Base-by-base conservation (phyloP, 1,140 invertebrate species). In the Drosophila eugracilis region DNA sequence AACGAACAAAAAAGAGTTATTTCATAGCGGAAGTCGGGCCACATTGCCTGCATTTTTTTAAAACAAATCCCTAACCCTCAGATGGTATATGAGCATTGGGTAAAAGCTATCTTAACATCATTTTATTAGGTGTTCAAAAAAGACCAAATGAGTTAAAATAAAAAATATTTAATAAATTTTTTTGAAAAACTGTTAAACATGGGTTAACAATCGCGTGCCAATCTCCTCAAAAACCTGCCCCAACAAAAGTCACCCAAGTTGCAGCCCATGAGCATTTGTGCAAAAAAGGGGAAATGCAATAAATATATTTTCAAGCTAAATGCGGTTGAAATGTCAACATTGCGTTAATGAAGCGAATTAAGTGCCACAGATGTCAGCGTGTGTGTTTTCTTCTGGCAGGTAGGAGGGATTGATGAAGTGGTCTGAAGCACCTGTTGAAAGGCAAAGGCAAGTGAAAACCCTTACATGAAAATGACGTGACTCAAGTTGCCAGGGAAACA, bases 271-370 rank as follows among this genome's bases (percentile, higher is more conserved):
- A 39, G 7, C 36, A 66, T 14, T 49, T 39, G 12, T 15, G 17
- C 24, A 32, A 9, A 19, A 19, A 24, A 26, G 34, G 50, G 67
- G 39, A 74, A 84, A 66, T 42, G 24, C 17, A 52, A 60, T 47
- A 71, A 65, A 73, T 76, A 49, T 72, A 75, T 59, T 39, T 59
- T 59, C 30, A 50, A 62, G 42, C 53, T 74, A 45, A 60, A 34
- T 59, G 36, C 32, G 28, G 19, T 53, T 42, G 77, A 75, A 75
- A 55, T 85, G 80, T 73, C 65, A 72, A 53, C 59, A 75, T 72
- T 58, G 60, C 77, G 59, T 50, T 79, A 85, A 84, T 85, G 65
- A 67, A 62, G 79, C 62, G 45, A 52, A 66, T 84, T 65, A 78
- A 55, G 67, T 78, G 53, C 22, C 26, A 24, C 37, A 74, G 52